Percentiles rank a stretch among this genome's conserved stretches.
Conservation (phyloP, 2,888 invertebrate genomes). For the Drosophila pseudotalamancana region DNA sequence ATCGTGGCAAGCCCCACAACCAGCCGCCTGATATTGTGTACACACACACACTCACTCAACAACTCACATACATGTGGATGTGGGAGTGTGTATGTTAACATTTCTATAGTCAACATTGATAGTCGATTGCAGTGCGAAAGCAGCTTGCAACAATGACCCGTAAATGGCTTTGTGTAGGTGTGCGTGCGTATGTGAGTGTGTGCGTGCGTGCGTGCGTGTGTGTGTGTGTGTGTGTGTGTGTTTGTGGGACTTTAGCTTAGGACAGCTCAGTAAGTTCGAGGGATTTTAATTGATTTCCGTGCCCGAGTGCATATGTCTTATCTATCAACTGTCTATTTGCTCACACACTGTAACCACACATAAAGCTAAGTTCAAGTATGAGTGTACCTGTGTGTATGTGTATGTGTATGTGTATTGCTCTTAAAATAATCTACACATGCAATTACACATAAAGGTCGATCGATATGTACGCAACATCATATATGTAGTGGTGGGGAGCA, state of each 20-base stretch:
- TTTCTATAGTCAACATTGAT: constrained; percentile 60
- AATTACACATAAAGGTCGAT: too few species aligned
- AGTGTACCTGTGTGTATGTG: background rate
- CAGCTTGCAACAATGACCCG: constrained; percentile 59
- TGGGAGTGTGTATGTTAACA: constrained; percentile 38
- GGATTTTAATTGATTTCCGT: constrained; percentile 83
- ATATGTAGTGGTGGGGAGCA: background rate
- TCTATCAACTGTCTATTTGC: constrained; percentile 60
- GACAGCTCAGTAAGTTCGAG: constrained; percentile 54
- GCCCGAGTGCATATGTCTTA: constrained; percentile 75
- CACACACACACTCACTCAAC: background rate
- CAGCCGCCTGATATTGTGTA: constrained; percentile 21
- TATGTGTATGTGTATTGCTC: constrained; percentile 1
- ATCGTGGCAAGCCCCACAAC: constrained; percentile 20
- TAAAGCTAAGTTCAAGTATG: constrained; percentile 4
- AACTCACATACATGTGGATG: constrained; percentile 5
- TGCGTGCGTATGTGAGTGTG: constrained; percentile 4
- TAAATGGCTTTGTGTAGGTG: background rate
- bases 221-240: constrained; percentile 4
- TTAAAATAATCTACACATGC: too few species aligned
- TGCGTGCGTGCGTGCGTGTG: background rate
- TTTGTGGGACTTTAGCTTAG: constrained; percentile 12
- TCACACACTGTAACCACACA: constrained; percentile 32
- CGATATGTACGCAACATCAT: background rate
- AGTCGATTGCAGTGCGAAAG: constrained; percentile 66